Conservation (phyloP, 2,797 vertebrate genomes). For the Hafferia zeledoni region DNA sequence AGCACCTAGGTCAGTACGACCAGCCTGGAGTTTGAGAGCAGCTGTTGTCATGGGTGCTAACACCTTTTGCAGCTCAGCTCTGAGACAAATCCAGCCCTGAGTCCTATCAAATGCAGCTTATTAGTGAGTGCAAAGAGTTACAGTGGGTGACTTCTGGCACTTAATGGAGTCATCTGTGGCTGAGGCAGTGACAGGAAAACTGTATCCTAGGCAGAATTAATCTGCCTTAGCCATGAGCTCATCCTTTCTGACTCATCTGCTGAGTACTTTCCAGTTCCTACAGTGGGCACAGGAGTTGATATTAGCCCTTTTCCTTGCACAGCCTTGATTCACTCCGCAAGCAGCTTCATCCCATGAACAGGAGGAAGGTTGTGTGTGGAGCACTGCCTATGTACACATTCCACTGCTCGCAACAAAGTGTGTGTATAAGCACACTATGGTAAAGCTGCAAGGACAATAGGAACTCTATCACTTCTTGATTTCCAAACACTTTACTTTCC, state of each 20-base stretch:
- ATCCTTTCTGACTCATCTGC: slow-evolving; percentile 20
- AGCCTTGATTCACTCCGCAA: neutral
- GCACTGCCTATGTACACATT: neutral
- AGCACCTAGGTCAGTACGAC: neutral
- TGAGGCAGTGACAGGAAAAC: neutral
- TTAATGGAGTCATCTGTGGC: neutral
- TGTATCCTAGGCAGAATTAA: neutral
- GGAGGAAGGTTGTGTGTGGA: neutral
- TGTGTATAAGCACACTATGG: neutral
- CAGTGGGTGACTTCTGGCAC: neutral
- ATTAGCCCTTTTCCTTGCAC: neutral
- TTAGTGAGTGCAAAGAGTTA: fast-evolving
- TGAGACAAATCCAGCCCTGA: neutral
- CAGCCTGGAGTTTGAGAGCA: neutral
- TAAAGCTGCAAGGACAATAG: neutral
- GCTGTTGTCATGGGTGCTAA: fast-evolving
- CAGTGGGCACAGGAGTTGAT: neutral
- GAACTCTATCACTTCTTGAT: neutral
- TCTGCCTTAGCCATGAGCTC: slow-evolving; percentile 32
- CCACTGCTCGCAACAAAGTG: neutral
- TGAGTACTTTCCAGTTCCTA: neutral
- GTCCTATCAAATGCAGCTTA: fast-evolving
- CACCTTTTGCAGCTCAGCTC: neutral
- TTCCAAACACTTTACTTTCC: neutral
- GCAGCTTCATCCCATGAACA: neutral